Base-by-base conservation (phyloP, 2,888 invertebrate genomes). In the Phlogophora meticulosa region DNA sequence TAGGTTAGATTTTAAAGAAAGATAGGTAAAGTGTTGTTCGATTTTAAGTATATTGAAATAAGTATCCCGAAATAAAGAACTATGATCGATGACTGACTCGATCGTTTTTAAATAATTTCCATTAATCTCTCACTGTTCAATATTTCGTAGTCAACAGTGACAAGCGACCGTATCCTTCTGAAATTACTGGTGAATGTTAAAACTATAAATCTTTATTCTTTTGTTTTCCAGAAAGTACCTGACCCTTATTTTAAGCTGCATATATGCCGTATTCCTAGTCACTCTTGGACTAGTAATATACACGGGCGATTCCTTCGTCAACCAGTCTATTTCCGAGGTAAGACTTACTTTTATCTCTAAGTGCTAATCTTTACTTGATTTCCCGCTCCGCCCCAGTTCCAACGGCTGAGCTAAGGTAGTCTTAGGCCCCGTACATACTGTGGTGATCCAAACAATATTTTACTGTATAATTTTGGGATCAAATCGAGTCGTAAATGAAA, bases 201-300 rank as follows among this genome's bases (percentile, higher is more conserved):
- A 38, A 10, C 1, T 5, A 11, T 4, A 7, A n/a, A 22, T 4
- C 7, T 28, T 11, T 5, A 0, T 1, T 9, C 4, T 17, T 48
- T 7, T 46, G 3, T 82, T 66, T 85, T 96, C 67, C 94, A 97
- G 97, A 78, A 94, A 95, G 83, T 96, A 96, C 83, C 85, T 97
- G 74, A 96, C 97, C 4, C 93, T 96, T 55, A 96, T 97, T 59
- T 88, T 96, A 78, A 97, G 97, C 86, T 96, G 96, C 71, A 96
- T 97, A 82, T 97, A 97, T 83, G 97, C 97, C 46, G 96, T 97
- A 74, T 94, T 97, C 78, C 88, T 97, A 70, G 96, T 97, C 5
- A 97, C 97, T 28, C 88, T 97, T 32, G 97, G 97, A 36, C 80
- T 96, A 9, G 96, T 97, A 4, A 93, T 97, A 38, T 97, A 97